Evolutionary conservation across 2,888 invertebrate species (phyloP), one percentile per base, ranked within the genome.

Genomic region (Phorcus lineatus): DNA sequence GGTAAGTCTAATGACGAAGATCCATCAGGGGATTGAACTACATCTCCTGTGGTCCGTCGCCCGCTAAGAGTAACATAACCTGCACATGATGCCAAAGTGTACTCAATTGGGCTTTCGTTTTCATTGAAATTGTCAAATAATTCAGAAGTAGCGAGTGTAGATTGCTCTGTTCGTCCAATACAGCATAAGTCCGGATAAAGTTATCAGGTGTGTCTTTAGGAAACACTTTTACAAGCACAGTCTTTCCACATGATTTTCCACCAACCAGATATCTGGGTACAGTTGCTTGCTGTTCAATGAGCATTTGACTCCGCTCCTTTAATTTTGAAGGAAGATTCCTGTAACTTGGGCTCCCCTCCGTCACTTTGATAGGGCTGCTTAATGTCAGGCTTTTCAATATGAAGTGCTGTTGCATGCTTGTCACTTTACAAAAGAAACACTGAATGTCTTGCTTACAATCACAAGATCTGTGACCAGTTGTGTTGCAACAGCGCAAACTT

Each of bases 141-240:
- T n/a, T 80, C 76, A 55, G 82, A n/a, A 17, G 24, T 74, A 1
- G 76, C 83, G 9, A 83, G 36, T 0, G 83, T 76, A 1, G 54
- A 55, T 83, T 82, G 57, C 80, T 83, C 40, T 83, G 83, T 7
- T 83, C 79, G 70, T 83, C 80, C 6, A 83, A 3, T 16, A 83
- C 75, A 13, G 82, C 81, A 55, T 82, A 82, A 2, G 52, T 40
- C 52, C 28, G 79, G 2, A 74, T 55, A 22, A 6, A n/a, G 2
- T 81, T 16, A n/a, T 79, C 74, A 11, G 79, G 83, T 11, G 54
- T 28, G 0, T 22, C 80, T n/a, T 54, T n/a, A 16, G 53, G 66
- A 62, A 66, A 82, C 16, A 82, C 52, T 17, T 77, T 81, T 11
- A 76, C 74, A 6, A 78, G 62, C 24, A 79, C 2, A 1, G 47